Evolutionary conservation across 2,888 invertebrate genomes (phyloP).

Genomic region (Rhamnusium bicolor): DNA sequence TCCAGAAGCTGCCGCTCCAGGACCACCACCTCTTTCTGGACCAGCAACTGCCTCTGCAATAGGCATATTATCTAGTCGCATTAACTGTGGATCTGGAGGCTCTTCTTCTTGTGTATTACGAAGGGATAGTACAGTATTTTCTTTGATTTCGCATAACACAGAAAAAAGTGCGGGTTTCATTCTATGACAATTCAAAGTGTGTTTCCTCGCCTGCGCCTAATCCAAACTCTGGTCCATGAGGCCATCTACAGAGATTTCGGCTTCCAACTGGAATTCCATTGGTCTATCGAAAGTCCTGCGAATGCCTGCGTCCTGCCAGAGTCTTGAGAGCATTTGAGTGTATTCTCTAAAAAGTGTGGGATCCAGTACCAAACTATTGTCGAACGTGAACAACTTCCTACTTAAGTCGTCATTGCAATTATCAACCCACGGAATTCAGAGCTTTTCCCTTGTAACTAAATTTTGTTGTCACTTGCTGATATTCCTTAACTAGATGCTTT

Average conservation of each 20-base stretch:
- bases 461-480: conserved; percentile 96
- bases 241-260: too few species aligned
- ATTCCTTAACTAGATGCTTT: conserved; percentile 90
- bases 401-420: conserved; percentile 86
- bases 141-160: conserved; percentile 99
- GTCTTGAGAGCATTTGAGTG: conserved; percentile 84
- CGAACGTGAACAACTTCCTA: conserved; percentile 82
- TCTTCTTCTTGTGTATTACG: conserved; percentile 98
- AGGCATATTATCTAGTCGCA: conserved; percentile 99
- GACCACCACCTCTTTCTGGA: conserved; percentile 93
- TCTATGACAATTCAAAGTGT: conserved; percentile 97
- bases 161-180: conserved; percentile 99
- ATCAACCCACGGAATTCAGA: conserved; percentile 93
- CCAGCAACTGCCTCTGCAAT: conserved; percentile 98
- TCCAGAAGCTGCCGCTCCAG: conserved; percentile 91
- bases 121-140: conserved; percentile 97
- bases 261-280: conserved; percentile 98
- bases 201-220: conserved; percentile 99
- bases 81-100: conserved; percentile 97
- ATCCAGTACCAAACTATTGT: conserved; percentile 82
- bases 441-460: conserved; percentile 93
- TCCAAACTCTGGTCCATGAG: conserved; percentile 98
- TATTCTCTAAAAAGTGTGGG: conserved; percentile 88
- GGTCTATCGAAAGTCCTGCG: conserved; percentile 92
- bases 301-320: conserved; percentile 95